Evolutionary conservation across 2,888 invertebrate genomes (phyloP), one percentile per base, ranked within the genome.

Genomic region (Cylindroiulus punctatus): DNA sequence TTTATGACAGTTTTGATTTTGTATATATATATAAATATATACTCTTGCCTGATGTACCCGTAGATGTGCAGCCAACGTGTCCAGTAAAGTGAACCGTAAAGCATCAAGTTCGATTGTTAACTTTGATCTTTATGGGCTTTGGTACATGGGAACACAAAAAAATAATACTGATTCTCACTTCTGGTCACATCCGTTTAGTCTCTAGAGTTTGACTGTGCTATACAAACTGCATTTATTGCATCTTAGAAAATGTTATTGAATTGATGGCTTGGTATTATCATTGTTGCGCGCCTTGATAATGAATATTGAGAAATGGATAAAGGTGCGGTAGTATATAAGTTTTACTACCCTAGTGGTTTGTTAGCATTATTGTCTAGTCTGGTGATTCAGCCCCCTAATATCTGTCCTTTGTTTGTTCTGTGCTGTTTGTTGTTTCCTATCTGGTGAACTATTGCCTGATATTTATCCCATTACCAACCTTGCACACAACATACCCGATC

Each of bases 11-110:
- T 83, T 83, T 26, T 83, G 19, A 83, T 83, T 83, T 83, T 83
- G 84, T 83, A 83, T 83, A 83, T 83, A 83, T 83, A 22, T 83
- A 83, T 83, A 83, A 40, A 76, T 76, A 76, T 76, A 76, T 76
- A 76, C 76, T 76, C 76, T 76, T 17, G 76, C 26, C 76, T 76
- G 32, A 76, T 76, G 76, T 76, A 76, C 30, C 76, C 76, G 17
- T 76, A 76, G 30, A 76, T 76, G 76, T 76, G 76, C 76, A 76
- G 30, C 76, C 76, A 76, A 30, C 76, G 30, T 30, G 30, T 76
- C 30, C 26, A 76, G 76, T 30, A 76, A 52, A 76, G 76, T 32
- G 76, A 30, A 76, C 76, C 2, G 76, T 76, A 76, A 26, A 30
- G 76, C 76, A 76, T 76, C 76, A 17, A 76, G 76, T 76, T 17